Evolutionary conservation across 2,888 invertebrate genomes (phyloP), one percentile per base, ranked within the genome.

Genomic region (Zelleria hepariella): DNA sequence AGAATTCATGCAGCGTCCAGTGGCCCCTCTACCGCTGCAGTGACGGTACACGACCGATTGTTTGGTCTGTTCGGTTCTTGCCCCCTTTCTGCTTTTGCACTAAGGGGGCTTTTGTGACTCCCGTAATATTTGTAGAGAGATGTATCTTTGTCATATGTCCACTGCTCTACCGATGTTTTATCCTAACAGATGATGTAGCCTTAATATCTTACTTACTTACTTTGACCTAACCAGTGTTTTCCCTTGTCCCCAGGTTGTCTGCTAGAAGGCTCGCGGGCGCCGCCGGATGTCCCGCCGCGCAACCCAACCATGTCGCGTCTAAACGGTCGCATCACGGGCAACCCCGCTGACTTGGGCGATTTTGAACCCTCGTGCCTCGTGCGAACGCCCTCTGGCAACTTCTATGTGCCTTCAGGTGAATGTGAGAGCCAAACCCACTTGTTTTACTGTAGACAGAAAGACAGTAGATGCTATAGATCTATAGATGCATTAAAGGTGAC

Each of bases 321-420:
- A 83, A 96, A 96, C 92, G 95, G 95, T 82, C 93, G 96, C 81
- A 92, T 95, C 86, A 94, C 94, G 78, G 93, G 94, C 80, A 94
- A 95, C 86, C 94, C 94, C 69, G 93, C 92, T 70, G 93, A 93
- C 80, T 89, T 93, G 68, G 90, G 88, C 69, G 96, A 96, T 85
- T 95, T 96, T 84, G 96, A 96, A 86, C 95, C 96, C 70, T 95
- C 96, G 78, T 96, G 96, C 83, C 92, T 96, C 75, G 96, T 96
- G 74, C 92, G 96, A 83, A 96, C 96, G 67, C 95, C 96, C 69
- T 96, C 96, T 69, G 96, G 96, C 81, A 96, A 96, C 90, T 95
- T 96, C 81, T 96, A 96, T 91, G 96, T 96, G 92, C 96, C 96
- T 83, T 94, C 95, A 90, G 94, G 93, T 90, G 27, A 51, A 18